These are phyloP conservation scores for Caenorhabditis latens DNA, from an alignment of 1,140 invertebrate species.

Conservation along the genomic window DNA sequence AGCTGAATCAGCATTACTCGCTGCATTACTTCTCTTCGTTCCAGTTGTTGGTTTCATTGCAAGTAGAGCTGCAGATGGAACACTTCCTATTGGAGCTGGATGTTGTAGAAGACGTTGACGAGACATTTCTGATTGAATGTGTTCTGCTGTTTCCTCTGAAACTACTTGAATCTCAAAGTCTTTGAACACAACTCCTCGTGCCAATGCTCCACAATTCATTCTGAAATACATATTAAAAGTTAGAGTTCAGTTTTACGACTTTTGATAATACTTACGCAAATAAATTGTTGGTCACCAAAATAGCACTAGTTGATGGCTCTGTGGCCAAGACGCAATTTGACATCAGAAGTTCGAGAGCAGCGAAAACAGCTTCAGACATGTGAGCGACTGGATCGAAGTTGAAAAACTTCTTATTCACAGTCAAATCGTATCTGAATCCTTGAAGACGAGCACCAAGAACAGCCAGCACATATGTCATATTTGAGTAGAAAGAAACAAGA, in stretches of 20 bases:
- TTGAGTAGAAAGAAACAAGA: slow-evolving; percentile 73
- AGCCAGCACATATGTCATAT: slow-evolving; percentile 76
- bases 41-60: slow-evolving; percentile 68
- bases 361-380: slow-evolving; percentile 75
- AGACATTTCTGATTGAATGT: slow-evolving; percentile 78
- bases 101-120: slow-evolving; percentile 76
- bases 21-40: slow-evolving; percentile 66
- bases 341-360: slow-evolving; percentile 74
- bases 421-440: slow-evolving; percentile 74
- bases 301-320: slow-evolving; percentile 68
- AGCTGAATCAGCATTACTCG: slow-evolving; percentile 72
- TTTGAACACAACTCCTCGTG: slow-evolving; percentile 66
- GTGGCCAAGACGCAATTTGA: slow-evolving; percentile 66
- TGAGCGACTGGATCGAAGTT: slow-evolving; percentile 72
- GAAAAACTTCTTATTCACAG: slow-evolving; percentile 72
- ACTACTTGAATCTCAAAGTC: slow-evolving; percentile 71
- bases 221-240: slow-evolving; percentile 60
- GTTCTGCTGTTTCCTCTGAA: slow-evolving; percentile 76
- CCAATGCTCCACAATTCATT: slow-evolving; percentile 65
- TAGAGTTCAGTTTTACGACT: not conserved
- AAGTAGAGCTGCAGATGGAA: slow-evolving; percentile 67
- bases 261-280: slow-evolving; percentile 62
- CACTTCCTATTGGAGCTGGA: slow-evolving; percentile 72
- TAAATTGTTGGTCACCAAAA: slow-evolving; percentile 67
- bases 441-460: slow-evolving; percentile 73